phyloP scores from a whole-genome alignment of 2,797 vertebrate genomes.

The Urocyon cinereoargenteus region DNA sequence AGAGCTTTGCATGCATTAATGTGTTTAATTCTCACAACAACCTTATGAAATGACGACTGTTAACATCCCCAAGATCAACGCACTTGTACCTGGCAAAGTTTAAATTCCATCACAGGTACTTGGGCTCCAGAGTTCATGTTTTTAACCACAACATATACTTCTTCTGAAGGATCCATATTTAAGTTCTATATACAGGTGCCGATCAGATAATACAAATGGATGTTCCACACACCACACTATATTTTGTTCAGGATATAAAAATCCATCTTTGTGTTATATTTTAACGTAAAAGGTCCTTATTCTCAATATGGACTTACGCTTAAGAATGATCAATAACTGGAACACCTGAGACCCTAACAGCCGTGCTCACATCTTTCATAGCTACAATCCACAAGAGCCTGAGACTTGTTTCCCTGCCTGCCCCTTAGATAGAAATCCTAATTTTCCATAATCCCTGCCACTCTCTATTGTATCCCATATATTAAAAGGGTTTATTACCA shows the following conservation, averaged over 20 bases:
- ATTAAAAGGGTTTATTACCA: background rate
- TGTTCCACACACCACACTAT: background rate
- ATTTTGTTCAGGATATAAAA: background rate
- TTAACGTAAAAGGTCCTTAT: background rate
- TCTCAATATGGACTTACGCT: background rate
- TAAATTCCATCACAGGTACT: background rate
- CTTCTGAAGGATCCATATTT: background rate
- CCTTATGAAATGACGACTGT: background rate
- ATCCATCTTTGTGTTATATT: background rate
- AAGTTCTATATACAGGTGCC: background rate
- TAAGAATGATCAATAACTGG: background rate
- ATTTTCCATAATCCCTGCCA: background rate
- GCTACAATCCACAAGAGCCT: background rate
- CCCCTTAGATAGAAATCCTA: background rate
- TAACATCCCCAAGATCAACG: background rate
- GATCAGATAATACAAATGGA: background rate
- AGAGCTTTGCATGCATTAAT: background rate
- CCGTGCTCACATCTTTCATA: background rate
- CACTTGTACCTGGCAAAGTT: background rate
- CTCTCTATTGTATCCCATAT: background rate
- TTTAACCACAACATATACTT: background rate
- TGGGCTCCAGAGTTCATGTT: background rate
- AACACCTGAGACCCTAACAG: background rate
- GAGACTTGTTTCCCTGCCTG: background rate
- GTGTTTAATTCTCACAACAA: background rate